Conservation (phyloP, 2,113 vertebrate genomes). For the Cinclus mexicanus region DNA sequence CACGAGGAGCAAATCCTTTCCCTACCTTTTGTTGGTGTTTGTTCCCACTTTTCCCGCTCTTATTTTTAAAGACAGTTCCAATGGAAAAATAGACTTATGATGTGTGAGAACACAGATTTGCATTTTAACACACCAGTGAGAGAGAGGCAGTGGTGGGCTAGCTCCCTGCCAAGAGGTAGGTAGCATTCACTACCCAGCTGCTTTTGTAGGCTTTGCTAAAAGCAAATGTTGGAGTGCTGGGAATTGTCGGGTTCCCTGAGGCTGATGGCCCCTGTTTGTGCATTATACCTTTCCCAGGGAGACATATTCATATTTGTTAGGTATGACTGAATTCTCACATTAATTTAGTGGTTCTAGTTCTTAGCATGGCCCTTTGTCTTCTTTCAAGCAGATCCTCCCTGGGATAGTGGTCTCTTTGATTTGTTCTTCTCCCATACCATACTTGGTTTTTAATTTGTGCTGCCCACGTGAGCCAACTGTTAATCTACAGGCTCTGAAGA, state of each 20-base stretch:
- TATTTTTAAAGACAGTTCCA: neutral
- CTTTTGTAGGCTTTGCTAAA: neutral
- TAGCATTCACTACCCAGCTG: neutral
- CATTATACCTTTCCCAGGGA: neutral
- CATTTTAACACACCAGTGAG: neutral
- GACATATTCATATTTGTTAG: neutral
- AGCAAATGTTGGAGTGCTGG: neutral
- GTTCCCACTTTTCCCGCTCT: neutral
- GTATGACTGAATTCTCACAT: neutral
- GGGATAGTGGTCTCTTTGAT: neutral
- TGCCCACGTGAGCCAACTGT: neutral
- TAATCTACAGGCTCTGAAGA: neutral
- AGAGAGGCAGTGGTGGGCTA: neutral
- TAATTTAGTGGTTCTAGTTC: neutral
- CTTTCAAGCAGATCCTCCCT: neutral
- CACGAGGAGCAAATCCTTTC: neutral
- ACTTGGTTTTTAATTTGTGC: neutral
- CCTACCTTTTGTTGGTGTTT: neutral
- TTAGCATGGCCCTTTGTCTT: neutral
- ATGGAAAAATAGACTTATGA: neutral
- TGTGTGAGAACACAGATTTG: neutral
- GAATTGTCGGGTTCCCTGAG: neutral
- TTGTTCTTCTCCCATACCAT: neutral
- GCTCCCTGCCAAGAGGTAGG: neutral
- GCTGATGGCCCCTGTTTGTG: neutral